Evolutionary conservation across 2,888 invertebrate species (phyloP), one percentile per base, ranked within the genome.

Genomic region (Calephelis perditalis): DNA sequence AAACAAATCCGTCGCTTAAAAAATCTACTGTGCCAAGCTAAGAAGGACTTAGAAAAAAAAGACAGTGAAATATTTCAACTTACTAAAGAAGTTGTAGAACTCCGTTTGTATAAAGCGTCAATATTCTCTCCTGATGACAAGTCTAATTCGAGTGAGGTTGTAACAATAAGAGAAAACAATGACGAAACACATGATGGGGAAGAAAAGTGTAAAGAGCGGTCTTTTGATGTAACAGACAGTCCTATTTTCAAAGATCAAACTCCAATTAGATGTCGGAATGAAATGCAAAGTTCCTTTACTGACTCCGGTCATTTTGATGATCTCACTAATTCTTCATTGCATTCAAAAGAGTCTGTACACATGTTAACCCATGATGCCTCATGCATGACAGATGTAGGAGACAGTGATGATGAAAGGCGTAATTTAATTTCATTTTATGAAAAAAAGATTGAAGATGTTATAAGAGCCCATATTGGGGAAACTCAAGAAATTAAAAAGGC

Each of bases 241-340:
- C 81, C 91, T 44, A 73, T 91, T 64, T 91, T 82, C 67, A 90
- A 91, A 73, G 80, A 84, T 58, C 80, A 82, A 67, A 86, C 89
- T 59, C 87, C 90, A 56, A 87, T 84, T 12, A 79, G 88, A 64
- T 81, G 86, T 68, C 79, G 86, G 63, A 87, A 84, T 80, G 95
- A 95, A 76, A 92, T 95, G 91, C 94, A 94, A 71, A 93, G 94
- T 67, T 96, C 96, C 40, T 94, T 95, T 74, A 95, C 96, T 61
- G 96, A 96, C 82, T 96, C 96, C 7, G 97, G 97, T 54, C 95
- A 96, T 84, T 96, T 95, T 82, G 97, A 97, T 79, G 96, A 96
- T 84, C 89, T 95, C 71, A 94, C 94, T 15, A 94, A 94, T 72
- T 95, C 95, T 58, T 95, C 95, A 60, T 89, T 95, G 65, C 94